Conservation (phyloP, 2,113 vertebrate genomes). For the Ochotona princeps region DNA sequence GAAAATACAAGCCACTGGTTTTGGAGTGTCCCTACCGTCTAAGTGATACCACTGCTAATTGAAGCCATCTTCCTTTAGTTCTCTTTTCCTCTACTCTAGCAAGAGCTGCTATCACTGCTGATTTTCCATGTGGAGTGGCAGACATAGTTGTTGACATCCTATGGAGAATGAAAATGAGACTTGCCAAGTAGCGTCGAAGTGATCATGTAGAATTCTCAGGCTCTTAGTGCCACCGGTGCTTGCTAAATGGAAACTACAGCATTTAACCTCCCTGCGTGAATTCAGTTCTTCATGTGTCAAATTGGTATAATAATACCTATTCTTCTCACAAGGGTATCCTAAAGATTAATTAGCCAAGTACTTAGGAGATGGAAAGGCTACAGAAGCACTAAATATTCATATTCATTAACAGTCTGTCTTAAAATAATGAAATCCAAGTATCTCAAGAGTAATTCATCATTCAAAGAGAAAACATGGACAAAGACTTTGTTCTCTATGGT, state of each 20-base stretch:
- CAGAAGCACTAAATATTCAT: slow-evolving; percentile 61
- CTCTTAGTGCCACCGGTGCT: not conserved
- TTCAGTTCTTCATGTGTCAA: slow-evolving; percentile 41
- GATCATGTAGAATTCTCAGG: not conserved
- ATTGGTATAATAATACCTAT: slow-evolving; percentile 48
- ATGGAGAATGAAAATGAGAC: not conserved
- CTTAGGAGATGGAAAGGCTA: slow-evolving; percentile 1
- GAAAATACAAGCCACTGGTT: not conserved
- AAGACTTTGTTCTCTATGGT: not conserved
- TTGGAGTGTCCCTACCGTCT: not conserved
- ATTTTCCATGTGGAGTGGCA: not conserved
- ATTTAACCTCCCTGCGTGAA: slow-evolving; percentile 38
- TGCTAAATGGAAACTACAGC: slow-evolving; percentile 31
- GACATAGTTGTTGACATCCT: not conserved
- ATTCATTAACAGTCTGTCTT: slow-evolving; percentile 61
- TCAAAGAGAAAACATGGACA: not conserved
- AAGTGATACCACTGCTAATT: not conserved
- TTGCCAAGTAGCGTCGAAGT: not conserved
- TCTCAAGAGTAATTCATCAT: not conserved
- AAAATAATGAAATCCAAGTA: slow-evolving; percentile 58
- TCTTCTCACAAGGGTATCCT: slow-evolving; percentile 49
- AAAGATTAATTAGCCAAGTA: slow-evolving; percentile 63
- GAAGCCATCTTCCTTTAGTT: not conserved
- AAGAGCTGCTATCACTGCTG: not conserved
- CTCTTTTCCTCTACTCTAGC: not conserved